Conservation (phyloP, 2,888 invertebrate species). For the Polydrusus cervinus region DNA sequence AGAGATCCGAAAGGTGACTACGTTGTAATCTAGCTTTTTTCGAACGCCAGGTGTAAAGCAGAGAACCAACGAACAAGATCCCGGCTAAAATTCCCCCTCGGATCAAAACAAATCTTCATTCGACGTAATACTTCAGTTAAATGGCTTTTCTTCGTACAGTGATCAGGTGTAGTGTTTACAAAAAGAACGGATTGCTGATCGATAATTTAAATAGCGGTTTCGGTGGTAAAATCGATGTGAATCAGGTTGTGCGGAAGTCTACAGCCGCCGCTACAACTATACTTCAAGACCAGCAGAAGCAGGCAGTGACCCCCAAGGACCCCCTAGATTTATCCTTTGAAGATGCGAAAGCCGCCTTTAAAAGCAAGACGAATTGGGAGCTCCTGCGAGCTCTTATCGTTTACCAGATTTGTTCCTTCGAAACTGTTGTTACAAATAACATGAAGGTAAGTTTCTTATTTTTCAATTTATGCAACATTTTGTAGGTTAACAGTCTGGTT, state of each 20-base stretch:
- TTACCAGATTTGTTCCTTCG: slow-evolving; percentile 91
- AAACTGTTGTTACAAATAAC: slow-evolving; percentile 92
- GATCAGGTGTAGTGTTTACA: slow-evolving; percentile 69
- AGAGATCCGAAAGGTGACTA: slow-evolving; percentile 24
- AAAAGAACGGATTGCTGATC: slow-evolving; percentile 68
- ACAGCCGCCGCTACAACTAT: slow-evolving; percentile 74
- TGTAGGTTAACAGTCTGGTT: not conserved
- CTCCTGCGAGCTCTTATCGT: slow-evolving; percentile 92
- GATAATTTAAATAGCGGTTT: slow-evolving; percentile 61
- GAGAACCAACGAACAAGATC: slow-evolving; percentile 47
- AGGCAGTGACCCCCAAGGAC: slow-evolving; percentile 58
- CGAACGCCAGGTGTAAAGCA: slow-evolving; percentile 52
- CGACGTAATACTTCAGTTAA: slow-evolving; percentile 54
- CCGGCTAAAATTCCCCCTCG: slow-evolving; percentile 46
- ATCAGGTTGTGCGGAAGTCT: slow-evolving; percentile 73
- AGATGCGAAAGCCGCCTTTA: slow-evolving; percentile 93
- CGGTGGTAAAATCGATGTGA: slow-evolving; percentile 63
- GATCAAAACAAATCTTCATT: slow-evolving; percentile 41
- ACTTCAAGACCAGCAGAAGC: slow-evolving; percentile 56
- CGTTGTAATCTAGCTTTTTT: slow-evolving; percentile 32
- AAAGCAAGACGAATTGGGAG: slow-evolving; percentile 96
- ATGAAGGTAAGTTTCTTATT: slow-evolving; percentile 82
- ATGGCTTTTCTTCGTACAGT: slow-evolving; percentile 73
- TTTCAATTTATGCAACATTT: not conserved
- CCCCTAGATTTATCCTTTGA: slow-evolving; percentile 87